Percentiles rank a stretch among this genome's conserved stretches.
These are phyloP conservation scores for Seira musarum DNA, from an alignment of 2,888 invertebrate species.

Conservation along the genomic window DNA sequence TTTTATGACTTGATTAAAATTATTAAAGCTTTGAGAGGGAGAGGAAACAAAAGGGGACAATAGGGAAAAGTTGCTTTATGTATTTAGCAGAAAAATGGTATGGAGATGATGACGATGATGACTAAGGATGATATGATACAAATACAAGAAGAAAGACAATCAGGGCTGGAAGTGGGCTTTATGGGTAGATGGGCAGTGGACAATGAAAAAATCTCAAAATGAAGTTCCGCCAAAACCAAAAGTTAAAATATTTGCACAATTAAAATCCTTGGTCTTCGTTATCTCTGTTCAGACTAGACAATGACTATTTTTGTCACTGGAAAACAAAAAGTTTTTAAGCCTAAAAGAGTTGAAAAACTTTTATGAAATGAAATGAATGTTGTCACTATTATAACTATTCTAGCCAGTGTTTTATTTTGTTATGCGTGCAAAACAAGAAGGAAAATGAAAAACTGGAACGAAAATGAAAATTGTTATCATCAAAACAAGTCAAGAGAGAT, in stretches of 20 bases:
- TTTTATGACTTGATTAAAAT: slow-evolving; percentile 59
- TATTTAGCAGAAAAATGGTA: background rate
- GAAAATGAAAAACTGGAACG: slow-evolving; percentile 1
- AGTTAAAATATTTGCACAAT: too few relatives aligned
- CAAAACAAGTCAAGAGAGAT: background rate
- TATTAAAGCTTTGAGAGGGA: slow-evolving; percentile 37
- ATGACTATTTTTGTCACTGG: too few relatives aligned
- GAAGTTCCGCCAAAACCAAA: too few relatives aligned
- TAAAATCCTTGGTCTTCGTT: too few relatives aligned
- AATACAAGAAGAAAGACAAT: too few relatives aligned
- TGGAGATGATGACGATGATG: too few relatives aligned
- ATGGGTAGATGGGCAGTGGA: too few relatives aligned
- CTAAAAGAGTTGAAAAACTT: background rate
- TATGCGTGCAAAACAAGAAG: background rate
- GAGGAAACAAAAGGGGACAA: background rate
- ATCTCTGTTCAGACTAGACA: too few relatives aligned
- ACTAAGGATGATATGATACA: too few relatives aligned
- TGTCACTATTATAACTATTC: background rate
- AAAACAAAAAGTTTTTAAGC: too few relatives aligned
- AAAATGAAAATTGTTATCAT: background rate
- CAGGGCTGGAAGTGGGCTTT: too few relatives aligned
- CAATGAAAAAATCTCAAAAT: too few relatives aligned
- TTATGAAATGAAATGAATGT: background rate
- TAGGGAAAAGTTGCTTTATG: background rate
- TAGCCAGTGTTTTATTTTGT: slow-evolving; percentile 6